Evolutionary conservation across 1,140 invertebrate species (phyloP).

Genomic region (Bemisia tabaci): DNA sequence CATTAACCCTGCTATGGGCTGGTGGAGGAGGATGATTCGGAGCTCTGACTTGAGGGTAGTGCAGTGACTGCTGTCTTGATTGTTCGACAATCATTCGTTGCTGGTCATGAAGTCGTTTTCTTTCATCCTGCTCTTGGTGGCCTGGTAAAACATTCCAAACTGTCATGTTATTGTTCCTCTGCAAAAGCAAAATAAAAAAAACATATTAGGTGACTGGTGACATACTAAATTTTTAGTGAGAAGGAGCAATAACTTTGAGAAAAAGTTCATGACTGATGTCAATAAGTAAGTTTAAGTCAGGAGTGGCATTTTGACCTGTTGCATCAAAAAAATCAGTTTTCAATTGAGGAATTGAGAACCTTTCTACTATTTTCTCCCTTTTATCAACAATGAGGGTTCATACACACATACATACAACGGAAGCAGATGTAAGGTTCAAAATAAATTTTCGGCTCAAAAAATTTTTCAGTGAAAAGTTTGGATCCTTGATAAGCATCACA

Average conservation of each 20-base stretch:
- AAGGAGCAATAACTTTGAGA: not conserved
- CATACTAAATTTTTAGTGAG: not conserved
- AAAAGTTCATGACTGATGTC: not conserved
- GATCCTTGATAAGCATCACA: too few relatives aligned
- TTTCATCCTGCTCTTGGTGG: not conserved
- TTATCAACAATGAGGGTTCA: too few relatives aligned
- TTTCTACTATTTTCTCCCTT: too few relatives aligned
- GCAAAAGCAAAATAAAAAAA: not conserved
- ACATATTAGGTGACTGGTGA: not conserved
- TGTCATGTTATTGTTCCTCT: not conserved
- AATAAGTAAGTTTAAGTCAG: too few relatives aligned
- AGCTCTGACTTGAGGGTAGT: conserved; percentile 35
- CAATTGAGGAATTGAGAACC: too few relatives aligned
- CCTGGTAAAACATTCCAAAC: not conserved
- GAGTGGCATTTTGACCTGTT: too few relatives aligned
- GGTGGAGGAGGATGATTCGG: conserved; percentile 41
- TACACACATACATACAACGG: too few relatives aligned
- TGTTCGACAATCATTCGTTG: conserved; percentile 11
- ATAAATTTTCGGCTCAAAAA: too few relatives aligned
- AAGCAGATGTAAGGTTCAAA: too few relatives aligned
- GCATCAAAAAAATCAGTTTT: too few relatives aligned
- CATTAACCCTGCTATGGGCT: conserved; percentile 36
- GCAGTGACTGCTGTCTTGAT: conserved; percentile 6
- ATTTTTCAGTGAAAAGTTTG: too few relatives aligned
- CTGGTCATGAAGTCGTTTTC: conserved; percentile 12